A percentile compares a stretch with the other conserved stretches of the same genome.
Conservation (phyloP, 1,140 invertebrate genomes). For the Apocrypta bakeri region DNA sequence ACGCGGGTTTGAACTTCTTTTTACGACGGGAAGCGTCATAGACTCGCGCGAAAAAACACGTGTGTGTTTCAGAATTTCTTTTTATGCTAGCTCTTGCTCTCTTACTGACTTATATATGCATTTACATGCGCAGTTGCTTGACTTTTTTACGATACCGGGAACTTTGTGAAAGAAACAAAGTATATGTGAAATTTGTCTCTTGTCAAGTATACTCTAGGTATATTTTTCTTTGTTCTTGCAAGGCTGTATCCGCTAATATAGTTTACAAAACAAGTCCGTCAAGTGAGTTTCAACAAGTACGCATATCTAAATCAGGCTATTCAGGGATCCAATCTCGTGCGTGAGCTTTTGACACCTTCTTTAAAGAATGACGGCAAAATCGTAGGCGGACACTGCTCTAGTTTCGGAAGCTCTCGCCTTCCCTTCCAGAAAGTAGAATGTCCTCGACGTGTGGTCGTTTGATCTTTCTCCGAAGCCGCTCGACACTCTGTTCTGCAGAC, state of each 20-base stretch:
- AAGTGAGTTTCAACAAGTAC: too few species aligned
- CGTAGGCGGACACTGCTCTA: background rate
- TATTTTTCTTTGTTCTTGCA: too few species aligned
- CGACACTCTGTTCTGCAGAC: background rate
- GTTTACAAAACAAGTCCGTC: background rate
- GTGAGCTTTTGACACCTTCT: background rate
- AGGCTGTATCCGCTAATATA: background rate
- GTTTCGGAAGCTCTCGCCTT: background rate
- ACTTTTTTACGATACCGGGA: background rate
- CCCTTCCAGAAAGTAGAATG: background rate
- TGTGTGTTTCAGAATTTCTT: constrained; percentile 29
- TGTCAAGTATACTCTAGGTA: background rate
- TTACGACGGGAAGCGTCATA: constrained; percentile 44
- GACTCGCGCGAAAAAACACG: constrained; percentile 23
- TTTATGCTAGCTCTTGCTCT: background rate
- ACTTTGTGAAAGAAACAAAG: background rate
- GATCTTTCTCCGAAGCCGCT: background rate
- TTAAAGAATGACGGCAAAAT: background rate
- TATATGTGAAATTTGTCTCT: background rate
- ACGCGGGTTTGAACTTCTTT: constrained; percentile 8
- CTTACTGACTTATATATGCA: background rate
- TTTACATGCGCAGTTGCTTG: background rate
- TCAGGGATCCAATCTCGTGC: background rate
- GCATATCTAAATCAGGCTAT: background rate
- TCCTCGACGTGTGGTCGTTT: background rate